A percentile compares a stretch with the other conserved stretches of the same genome.
These are phyloP conservation scores for Triplophysa dalaica DNA, from an alignment of 2,113 vertebrate species.

Conservation along the genomic window DNA sequence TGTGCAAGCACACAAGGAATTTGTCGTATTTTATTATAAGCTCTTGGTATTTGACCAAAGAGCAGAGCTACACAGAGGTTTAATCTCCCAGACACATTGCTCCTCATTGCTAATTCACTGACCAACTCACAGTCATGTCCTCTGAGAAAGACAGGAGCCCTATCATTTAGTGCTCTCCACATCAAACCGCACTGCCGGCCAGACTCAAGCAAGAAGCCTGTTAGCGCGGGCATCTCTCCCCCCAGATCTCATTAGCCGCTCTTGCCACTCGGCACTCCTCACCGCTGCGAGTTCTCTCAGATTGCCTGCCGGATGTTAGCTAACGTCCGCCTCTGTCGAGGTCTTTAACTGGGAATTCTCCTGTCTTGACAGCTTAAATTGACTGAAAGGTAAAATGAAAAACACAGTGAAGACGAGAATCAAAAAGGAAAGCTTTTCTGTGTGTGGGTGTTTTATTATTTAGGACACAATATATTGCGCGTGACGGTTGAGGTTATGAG, in stretches of 20 bases:
- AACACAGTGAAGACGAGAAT: background rate
- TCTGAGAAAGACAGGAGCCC: slow-evolving; percentile 25
- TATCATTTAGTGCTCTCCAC: slow-evolving; percentile 38
- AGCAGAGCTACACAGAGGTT: background rate
- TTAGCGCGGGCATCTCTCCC: slow-evolving; percentile 24
- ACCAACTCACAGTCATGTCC: background rate
- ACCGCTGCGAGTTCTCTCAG: slow-evolving; percentile 12
- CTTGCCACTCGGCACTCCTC: background rate
- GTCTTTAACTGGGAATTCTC: slow-evolving; percentile 29
- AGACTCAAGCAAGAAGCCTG: slow-evolving; percentile 26
- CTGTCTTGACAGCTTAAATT: slow-evolving; percentile 17
- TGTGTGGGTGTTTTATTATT: background rate
- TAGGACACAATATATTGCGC: background rate
- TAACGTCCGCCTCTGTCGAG: slow-evolving; percentile 17
- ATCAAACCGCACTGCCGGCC: slow-evolving; percentile 22
- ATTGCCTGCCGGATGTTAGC: slow-evolving; percentile 28
- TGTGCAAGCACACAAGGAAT: no score
- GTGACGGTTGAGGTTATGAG: background rate
- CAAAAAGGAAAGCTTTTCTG: background rate
- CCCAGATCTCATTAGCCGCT: slow-evolving; percentile 36
- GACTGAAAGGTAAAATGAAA: background rate
- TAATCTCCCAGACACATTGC: slow-evolving; percentile 1
- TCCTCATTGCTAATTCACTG: slow-evolving; percentile 11
- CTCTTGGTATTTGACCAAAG: background rate
- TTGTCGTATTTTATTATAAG: no score